A percentile compares a stretch with the other conserved stretches of the same genome.
Evolutionary conservation across 2,888 invertebrate genomes (phyloP).

Genomic region (Carterocephalus palaemon): DNA sequence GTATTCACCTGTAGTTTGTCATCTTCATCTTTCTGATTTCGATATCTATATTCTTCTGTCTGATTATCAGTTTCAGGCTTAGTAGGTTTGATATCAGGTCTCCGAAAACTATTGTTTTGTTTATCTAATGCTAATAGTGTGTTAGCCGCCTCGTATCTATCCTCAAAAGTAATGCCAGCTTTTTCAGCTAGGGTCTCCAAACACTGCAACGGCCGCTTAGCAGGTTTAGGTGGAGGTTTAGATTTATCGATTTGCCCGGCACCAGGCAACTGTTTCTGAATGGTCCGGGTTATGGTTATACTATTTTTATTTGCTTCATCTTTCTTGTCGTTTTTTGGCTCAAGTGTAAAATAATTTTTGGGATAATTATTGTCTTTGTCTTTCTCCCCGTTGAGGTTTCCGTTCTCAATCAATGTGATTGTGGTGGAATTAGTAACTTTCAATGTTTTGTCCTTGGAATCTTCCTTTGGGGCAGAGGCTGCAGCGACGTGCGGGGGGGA

Average conservation of each 20-base stretch:
- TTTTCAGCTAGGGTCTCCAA: constrained; percentile 85
- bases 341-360: constrained; percentile 68
- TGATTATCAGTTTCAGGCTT: constrained; percentile 62
- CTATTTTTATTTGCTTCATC: constrained; percentile 74
- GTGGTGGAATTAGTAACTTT: constrained; percentile 71
- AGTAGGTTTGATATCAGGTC: constrained; percentile 64
- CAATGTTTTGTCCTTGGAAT: constrained; percentile 64
- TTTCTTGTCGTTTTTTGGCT: constrained; percentile 69
- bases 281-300: constrained; percentile 70
- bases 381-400: constrained; percentile 56
- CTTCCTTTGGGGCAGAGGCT: constrained; percentile 56
- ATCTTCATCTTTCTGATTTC: constrained; percentile 71
- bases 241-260: constrained; percentile 52
- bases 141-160: constrained; percentile 85
- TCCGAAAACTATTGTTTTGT: constrained; percentile 71
- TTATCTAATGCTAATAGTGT: constrained; percentile 82
- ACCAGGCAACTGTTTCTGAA: constrained; percentile 58
- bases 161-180: constrained; percentile 85
- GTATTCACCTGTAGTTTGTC: constrained; percentile 63
- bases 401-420: constrained; percentile 67
- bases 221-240: constrained; percentile 50
- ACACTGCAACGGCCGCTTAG: constrained; percentile 80
- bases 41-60: constrained; percentile 62
- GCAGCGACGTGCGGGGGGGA: constrained; percentile 54
- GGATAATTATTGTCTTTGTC: constrained; percentile 63